Evolutionary conservation across 2,888 invertebrate species (phyloP).

Genomic region (Hypercompe scribonia): DNA sequence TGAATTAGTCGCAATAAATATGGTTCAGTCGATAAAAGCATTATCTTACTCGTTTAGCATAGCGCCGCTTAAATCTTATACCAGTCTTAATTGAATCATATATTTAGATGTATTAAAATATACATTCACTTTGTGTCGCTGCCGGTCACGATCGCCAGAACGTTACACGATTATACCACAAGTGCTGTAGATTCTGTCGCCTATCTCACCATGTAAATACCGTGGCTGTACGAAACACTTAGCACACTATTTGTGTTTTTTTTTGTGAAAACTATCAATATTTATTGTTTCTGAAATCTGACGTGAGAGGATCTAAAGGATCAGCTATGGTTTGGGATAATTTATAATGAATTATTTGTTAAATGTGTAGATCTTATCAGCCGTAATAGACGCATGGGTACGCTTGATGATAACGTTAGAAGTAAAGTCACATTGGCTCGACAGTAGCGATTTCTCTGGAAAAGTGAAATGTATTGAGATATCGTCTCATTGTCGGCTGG

Average conservation of each 20-base stretch:
- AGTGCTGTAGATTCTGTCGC: constrained; percentile 75
- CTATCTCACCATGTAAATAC: constrained; percentile 63
- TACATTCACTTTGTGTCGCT: constrained; percentile 19
- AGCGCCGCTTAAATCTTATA: constrained; percentile 31
- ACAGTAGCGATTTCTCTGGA: not conserved
- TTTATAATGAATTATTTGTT: not conserved
- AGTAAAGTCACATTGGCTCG: not conserved
- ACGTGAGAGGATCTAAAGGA: constrained; percentile 70
- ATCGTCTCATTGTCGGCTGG: not conserved
- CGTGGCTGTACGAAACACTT: constrained; percentile 46
- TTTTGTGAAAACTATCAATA: constrained; percentile 28
- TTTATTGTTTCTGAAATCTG: constrained; percentile 25
- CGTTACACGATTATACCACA: constrained; percentile 31
- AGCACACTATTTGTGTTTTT: constrained; percentile 43
- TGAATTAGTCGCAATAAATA: not conserved
- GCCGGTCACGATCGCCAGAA: constrained; percentile 20
- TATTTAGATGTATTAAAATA: constrained; percentile 2
- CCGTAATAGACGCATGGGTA: constrained; percentile 4
- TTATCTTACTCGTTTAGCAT: constrained; percentile 25
- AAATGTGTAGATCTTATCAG: not conserved
- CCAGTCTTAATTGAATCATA: constrained; percentile 4
- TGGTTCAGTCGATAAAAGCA: constrained; percentile 7
- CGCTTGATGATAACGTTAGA: not conserved
- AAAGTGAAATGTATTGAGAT: not conserved
- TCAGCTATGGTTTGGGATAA: constrained; percentile 21